Evolutionary conservation across 1,140 invertebrate genomes (phyloP).

Genomic region (Lepidurus couesii): DNA sequence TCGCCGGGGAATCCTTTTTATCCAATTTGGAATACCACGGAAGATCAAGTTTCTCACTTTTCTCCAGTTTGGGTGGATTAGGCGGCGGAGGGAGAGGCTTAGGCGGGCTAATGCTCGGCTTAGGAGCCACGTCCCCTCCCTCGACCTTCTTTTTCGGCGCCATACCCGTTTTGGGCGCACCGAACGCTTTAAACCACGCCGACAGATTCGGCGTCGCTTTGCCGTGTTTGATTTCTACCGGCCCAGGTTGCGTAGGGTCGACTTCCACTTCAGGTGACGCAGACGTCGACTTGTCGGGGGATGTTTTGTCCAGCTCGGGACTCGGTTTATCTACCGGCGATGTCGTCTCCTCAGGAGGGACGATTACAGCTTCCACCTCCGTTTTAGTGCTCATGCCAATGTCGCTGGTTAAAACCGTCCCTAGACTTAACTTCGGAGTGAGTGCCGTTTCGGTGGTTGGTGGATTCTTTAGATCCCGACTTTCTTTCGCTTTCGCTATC

Average conservation of each 20-base stretch:
- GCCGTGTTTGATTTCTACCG: slow-evolving; percentile 47
- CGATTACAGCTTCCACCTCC: slow-evolving; percentile 13
- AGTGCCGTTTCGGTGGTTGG: slow-evolving; percentile 57
- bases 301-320: slow-evolving; percentile 42
- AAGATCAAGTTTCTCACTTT: slow-evolving; percentile 31
- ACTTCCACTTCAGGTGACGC: slow-evolving; percentile 34
- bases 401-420: slow-evolving; percentile 63
- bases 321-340: slow-evolving; percentile 36
- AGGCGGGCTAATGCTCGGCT: slow-evolving; percentile 21
- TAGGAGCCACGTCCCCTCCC: slow-evolving; percentile 31
- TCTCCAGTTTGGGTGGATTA: slow-evolving; percentile 33
- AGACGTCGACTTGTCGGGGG: slow-evolving; percentile 35
- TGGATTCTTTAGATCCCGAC: slow-evolving; percentile 47
- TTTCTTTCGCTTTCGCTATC: slow-evolving; percentile 48
- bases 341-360: slow-evolving; percentile 30
- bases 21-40: slow-evolving; percentile 38
- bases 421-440: slow-evolving; percentile 64
- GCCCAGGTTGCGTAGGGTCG: slow-evolving; percentile 38
- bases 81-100: slow-evolving; percentile 2
- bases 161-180: slow-evolving; percentile 58
- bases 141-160: slow-evolving; percentile 42
- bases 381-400: slow-evolving; percentile 38
- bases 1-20: slow-evolving; percentile 37
- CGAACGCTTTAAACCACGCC: slow-evolving; percentile 86
- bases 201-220: slow-evolving; percentile 76